Evolutionary conservation across 1,140 invertebrate genomes (phyloP), one percentile per base, ranked within the genome.

Genomic region (Globodera rostochiensis): DNA sequence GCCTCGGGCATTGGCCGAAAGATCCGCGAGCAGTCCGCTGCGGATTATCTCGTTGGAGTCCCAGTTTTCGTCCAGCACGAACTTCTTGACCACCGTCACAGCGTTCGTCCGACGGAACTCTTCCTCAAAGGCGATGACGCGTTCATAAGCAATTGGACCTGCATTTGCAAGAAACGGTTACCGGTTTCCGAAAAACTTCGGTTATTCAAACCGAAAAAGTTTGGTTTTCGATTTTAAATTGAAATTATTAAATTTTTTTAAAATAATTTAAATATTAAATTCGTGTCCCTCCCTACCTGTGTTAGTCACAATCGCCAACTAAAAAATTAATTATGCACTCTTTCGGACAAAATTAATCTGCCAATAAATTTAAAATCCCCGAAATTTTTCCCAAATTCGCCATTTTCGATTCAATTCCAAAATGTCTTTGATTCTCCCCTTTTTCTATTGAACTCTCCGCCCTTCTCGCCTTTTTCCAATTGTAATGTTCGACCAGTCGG

Each of bases 41-140:
- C 79, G 64, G 8, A 84, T 47, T 71, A 88, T 88, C n/a, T 90
- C 87, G 47, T 85, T 80, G 36, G 88, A 83, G 75, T 90, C 83
- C 49, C 77, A 77, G 60, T 83, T 84, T 74, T 88, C 87, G 47
- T 88, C 87, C 69, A 88, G 84, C 78, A 87, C 86, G 21, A 88
- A 69, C 75, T 88, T 88, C 60, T 87, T 88, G 3, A 87, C 80
- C 21, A 88, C 77, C 15, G 77, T 67, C 21, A 71, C 77, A 21
- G 71, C 80, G 46, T 73, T 80, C 73, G 47, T 57, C 69, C 71
- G 74, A 46, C 71, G 83, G 66, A 88, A 83, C 47, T 89, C 84
- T 25, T 88, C 87, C 74, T 88, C 87, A 75, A 88, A 88, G 21
- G 83, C 86, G 46, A 57, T 50, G 8, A 83, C 82, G 19, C 87